Evolutionary conservation across 1,140 invertebrate genomes (phyloP).

Genomic region (Drosophila punjabiensis): DNA sequence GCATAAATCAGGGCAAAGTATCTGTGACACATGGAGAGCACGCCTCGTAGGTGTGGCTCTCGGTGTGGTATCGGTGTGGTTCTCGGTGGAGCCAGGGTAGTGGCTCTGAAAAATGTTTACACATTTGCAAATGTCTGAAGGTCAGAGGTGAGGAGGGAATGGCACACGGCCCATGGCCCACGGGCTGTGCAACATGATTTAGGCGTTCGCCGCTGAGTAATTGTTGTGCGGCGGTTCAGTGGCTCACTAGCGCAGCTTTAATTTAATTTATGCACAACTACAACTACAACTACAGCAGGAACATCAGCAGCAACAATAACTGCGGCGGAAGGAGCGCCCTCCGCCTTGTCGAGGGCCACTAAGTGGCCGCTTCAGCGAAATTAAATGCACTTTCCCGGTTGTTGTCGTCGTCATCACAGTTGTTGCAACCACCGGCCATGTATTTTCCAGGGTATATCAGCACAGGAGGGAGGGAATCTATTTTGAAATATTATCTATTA

Average conservation of each 20-base stretch:
- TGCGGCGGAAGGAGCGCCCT: slow-evolving; percentile 27
- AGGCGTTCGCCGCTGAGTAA: slow-evolving; percentile 72
- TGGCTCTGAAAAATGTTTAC: slow-evolving; percentile 76
- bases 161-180: not conserved
- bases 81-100: slow-evolving; percentile 5
- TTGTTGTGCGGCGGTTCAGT: slow-evolving; percentile 66
- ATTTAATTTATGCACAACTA: slow-evolving; percentile 74
- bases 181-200: slow-evolving; percentile 70
- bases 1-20: slow-evolving; percentile 82
- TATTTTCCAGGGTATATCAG: slow-evolving; percentile 9
- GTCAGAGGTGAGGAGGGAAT: slow-evolving; percentile 45
- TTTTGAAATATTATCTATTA: too few relatives aligned
- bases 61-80: slow-evolving; percentile 8
- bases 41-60: slow-evolving; percentile 21
- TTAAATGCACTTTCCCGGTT: slow-evolving; percentile 72
- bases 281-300: slow-evolving; percentile 10
- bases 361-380: slow-evolving; percentile 80
- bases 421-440: slow-evolving; percentile 11
- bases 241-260: slow-evolving; percentile 65
- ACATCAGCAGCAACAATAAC: slow-evolving; percentile 20
- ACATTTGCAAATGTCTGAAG: slow-evolving; percentile 82
- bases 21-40: slow-evolving; percentile 74
- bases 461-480: too few relatives aligned
- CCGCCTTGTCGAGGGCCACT: slow-evolving; percentile 66
- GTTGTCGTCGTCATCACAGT: slow-evolving; percentile 47